These are phyloP conservation scores for Crax fasciolata DNA, from an alignment of 2,797 vertebrate species.

Conservation along the genomic window DNA sequence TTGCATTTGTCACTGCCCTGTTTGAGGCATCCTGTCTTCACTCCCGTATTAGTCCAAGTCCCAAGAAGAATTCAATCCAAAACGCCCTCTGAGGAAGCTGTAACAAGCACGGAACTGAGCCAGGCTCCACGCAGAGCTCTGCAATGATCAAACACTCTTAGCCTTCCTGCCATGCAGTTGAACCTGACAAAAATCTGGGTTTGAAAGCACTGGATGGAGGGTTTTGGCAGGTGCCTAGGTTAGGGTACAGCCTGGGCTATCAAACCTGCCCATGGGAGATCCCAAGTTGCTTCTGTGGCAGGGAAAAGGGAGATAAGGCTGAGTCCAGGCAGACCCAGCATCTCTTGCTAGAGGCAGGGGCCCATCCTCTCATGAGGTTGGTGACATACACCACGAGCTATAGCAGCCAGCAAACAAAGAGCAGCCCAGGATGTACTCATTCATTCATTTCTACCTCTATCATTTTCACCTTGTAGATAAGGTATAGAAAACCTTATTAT, in stretches of 20 bases:
- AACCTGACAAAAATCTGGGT: background rate
- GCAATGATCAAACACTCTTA: background rate
- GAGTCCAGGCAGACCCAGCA: rapidly evolving
- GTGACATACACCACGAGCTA: background rate
- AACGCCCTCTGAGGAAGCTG: background rate
- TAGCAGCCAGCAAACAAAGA: background rate
- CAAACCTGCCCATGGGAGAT: background rate
- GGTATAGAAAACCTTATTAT: slow-evolving; percentile 35
- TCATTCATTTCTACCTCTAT: slow-evolving; percentile 3
- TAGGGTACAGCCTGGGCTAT: background rate
- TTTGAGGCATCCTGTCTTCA: slow-evolving; percentile 59
- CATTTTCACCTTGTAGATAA: slow-evolving; percentile 48
- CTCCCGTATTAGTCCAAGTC: background rate
- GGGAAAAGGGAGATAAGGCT: background rate
- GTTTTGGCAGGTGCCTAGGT: background rate
- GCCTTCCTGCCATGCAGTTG: background rate
- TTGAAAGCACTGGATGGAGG: background rate
- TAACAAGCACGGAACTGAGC: background rate
- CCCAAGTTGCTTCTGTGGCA: background rate
- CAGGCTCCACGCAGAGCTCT: background rate
- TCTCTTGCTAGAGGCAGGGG: background rate
- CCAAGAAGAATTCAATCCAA: slow-evolving; percentile 26
- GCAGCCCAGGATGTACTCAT: background rate
- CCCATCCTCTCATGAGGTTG: background rate
- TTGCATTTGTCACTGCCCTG: slow-evolving; percentile 51